phyloP scores from a whole-genome alignment of 2,113 vertebrate species.

The Trogon surrucura region DNA sequence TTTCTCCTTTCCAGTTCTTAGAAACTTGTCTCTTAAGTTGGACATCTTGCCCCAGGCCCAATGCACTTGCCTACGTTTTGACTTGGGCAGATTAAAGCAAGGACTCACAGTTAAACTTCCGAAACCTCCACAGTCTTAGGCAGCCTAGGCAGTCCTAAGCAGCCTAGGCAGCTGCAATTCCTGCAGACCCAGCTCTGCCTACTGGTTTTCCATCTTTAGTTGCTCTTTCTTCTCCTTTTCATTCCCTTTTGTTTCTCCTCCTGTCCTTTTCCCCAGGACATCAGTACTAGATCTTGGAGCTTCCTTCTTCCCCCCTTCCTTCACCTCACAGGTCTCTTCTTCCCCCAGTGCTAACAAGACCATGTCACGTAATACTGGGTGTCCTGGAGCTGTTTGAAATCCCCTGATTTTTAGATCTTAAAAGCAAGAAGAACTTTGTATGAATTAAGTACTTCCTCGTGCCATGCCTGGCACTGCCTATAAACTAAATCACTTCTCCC shows the following conservation, averaged over 20 bases:
- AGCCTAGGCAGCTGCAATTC: background rate
- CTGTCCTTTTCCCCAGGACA: background rate
- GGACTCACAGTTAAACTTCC: background rate
- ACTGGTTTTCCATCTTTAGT: background rate
- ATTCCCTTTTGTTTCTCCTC: background rate
- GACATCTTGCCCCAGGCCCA: background rate
- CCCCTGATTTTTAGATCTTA: background rate
- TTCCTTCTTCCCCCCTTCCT: background rate
- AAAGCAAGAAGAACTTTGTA: background rate
- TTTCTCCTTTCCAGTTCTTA: background rate
- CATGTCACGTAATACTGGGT: background rate
- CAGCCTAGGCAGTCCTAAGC: background rate
- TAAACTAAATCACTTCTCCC: conserved; percentile 55
- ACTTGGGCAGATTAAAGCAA: background rate
- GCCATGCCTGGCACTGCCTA: background rate
- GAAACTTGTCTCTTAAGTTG: background rate
- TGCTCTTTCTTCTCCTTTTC: background rate
- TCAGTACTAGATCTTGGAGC: background rate
- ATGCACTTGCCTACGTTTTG: background rate
- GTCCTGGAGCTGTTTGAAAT: background rate
- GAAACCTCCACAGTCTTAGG: background rate
- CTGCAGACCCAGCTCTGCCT: background rate
- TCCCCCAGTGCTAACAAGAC: background rate
- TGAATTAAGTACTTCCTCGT: conserved; percentile 34
- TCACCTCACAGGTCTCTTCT: background rate